Evolutionary conservation across 2,888 invertebrate species (phyloP).

Genomic region (Trimorus sp.): DNA sequence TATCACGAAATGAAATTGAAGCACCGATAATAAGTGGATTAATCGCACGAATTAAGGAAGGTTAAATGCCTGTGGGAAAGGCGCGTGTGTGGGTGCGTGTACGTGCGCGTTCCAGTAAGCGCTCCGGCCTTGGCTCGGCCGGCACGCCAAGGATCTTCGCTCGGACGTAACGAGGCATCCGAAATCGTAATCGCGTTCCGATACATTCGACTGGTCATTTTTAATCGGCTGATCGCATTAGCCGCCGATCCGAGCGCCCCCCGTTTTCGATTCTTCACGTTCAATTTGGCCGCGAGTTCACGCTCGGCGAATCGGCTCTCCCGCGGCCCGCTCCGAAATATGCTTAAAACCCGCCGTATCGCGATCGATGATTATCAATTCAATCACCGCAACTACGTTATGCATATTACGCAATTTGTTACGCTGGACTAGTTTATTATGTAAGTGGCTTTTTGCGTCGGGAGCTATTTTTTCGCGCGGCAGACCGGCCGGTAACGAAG

Average conservation of each 20-base stretch:
- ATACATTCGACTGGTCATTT: constrained; percentile 72
- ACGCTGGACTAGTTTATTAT: constrained; percentile 40
- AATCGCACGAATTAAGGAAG: constrained; percentile 66
- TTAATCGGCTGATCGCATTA: constrained; percentile 72
- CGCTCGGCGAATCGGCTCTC: constrained; percentile 4
- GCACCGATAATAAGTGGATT: constrained; percentile 64
- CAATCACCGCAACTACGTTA: constrained; percentile 39
- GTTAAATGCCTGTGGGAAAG: constrained; percentile 64
- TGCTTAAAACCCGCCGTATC: constrained; percentile 31
- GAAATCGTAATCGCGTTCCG: constrained; percentile 74
- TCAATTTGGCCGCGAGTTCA: constrained; percentile 42
- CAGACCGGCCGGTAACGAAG: no score
- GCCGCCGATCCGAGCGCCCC: constrained; percentile 20
- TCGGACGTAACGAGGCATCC: constrained; percentile 75
- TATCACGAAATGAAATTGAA: constrained; percentile 52
- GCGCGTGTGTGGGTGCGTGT: constrained; percentile 28
- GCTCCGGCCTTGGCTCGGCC: constrained; percentile 53
- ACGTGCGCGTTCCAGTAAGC: constrained; percentile 44
- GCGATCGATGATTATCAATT: constrained; percentile 41
- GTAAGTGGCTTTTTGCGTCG: constrained; percentile 2
- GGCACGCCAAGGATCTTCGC: constrained; percentile 54
- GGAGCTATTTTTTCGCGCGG: neutral
- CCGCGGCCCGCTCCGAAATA: constrained; percentile 18
- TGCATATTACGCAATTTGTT: constrained; percentile 26
- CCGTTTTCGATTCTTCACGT: constrained; percentile 55